Conservation (phyloP, 1,140 invertebrate species). For the Leptinotarsa undecemlineata region DNA sequence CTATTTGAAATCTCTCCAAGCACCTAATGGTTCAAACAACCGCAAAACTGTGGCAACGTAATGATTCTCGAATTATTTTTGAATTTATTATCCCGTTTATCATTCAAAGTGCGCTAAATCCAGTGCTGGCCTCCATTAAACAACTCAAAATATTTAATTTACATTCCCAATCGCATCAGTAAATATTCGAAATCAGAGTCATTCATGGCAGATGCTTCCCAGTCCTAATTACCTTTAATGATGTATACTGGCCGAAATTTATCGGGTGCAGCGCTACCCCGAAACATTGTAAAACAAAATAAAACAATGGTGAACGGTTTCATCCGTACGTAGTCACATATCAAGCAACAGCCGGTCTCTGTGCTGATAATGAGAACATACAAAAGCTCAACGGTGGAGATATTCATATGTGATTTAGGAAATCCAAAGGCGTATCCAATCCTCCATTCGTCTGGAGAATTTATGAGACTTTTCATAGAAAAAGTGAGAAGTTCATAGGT, state of each 20-base stretch:
- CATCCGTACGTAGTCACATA: conserved; percentile 26
- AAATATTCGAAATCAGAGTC: conserved; percentile 23
- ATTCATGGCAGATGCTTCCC: conserved; percentile 27
- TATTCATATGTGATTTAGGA: conserved; percentile 25
- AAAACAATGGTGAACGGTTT: conserved; percentile 24
- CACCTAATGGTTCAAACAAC: too few species aligned
- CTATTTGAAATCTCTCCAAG: too few species aligned
- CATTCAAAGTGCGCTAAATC: neutral
- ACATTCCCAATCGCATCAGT: conserved; percentile 22
- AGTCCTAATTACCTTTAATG: conserved; percentile 27
- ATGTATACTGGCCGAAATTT: conserved; percentile 28
- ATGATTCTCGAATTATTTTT: neutral
- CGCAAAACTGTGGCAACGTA: neutral
- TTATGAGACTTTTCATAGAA: too few species aligned
- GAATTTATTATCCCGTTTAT: neutral
- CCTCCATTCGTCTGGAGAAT: neutral
- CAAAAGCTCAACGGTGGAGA: conserved; percentile 19
- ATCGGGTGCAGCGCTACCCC: conserved; percentile 18
- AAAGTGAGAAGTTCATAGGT: too few species aligned
- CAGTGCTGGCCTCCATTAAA: neutral
- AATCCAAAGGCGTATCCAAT: neutral
- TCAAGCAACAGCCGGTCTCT: conserved; percentile 26
- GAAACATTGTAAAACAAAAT: conserved; percentile 22
- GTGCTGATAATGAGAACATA: conserved; percentile 20
- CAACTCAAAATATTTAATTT: conserved; percentile 24